Base-by-base conservation (phyloP, 1,140 invertebrate genomes). In the Copidosoma floridanum region DNA sequence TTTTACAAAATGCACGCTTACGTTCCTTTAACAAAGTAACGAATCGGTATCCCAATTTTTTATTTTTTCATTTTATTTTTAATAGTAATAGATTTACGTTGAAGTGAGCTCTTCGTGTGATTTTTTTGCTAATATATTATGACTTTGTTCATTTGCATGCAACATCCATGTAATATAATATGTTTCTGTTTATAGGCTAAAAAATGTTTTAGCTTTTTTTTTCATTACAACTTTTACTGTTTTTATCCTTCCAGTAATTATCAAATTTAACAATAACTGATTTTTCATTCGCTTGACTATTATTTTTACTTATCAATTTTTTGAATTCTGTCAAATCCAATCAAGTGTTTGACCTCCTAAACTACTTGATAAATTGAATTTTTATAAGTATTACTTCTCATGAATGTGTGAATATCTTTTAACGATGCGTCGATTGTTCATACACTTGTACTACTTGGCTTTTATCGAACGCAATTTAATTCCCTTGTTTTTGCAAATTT, bases 381-480 rank as follows among this genome's bases (percentile, higher is more conserved):
- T n/a, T n/a, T n/a, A n/a, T n/a, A n/a, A n/a, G n/a, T n/a, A n/a
- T n/a, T n/a, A n/a, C n/a, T n/a, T n/a, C n/a, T n/a, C n/a, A n/a
- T n/a, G n/a, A n/a, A n/a, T n/a, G n/a, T n/a, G n/a, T n/a, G n/a
- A n/a, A n/a, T n/a, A n/a, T n/a, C n/a, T n/a, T n/a, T n/a, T n/a
- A n/a, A n/a, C n/a, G n/a, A n/a, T n/a, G n/a, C n/a, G n/a, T n/a
- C n/a, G n/a, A n/a, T n/a, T n/a, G n/a, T n/a, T n/a, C n/a, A n/a
- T n/a, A n/a, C n/a, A n/a, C n/a, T n/a, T n/a, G n/a, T n/a, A n/a
- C n/a, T n/a, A 44, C 37, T 44, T 51, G 48, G 26, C 27, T 43
- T 26, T 51, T 57, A 57, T 52, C 47, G 48, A 62, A 56, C 35
- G 24, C 48, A 55, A 50, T 26, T 54, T 54, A 16, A 32, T 40